A percentile compares a stretch with the other conserved stretches of the same genome.
phyloP scores from a whole-genome alignment of 2,113 vertebrate species.

The Caloenas nicobarica region DNA sequence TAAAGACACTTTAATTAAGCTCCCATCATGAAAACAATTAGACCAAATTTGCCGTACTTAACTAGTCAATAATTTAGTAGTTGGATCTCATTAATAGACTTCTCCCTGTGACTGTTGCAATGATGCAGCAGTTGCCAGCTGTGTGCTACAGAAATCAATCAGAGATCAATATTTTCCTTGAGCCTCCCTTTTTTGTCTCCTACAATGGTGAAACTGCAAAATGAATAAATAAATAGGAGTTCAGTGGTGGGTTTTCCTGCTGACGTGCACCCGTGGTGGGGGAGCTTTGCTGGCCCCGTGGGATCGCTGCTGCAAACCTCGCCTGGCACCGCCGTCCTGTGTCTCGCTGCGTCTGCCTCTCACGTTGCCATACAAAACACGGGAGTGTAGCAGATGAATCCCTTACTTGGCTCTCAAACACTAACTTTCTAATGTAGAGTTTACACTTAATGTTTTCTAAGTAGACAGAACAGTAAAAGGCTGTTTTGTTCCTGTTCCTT shows the following conservation, averaged over 20 bases:
- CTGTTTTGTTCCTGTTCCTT: neutral
- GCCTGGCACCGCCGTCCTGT: too few relatives aligned
- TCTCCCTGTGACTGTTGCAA: conserved; percentile 47
- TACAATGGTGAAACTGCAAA: neutral
- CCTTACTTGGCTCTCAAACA: accelerated
- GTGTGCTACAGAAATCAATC: conserved; percentile 38
- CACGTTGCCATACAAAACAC: accelerated
- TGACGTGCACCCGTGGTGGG: neutral
- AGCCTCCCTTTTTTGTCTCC: neutral
- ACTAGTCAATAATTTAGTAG: conserved; percentile 74
- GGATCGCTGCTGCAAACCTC: too few relatives aligned
- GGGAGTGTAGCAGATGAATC: neutral
- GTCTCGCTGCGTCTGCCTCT: too few relatives aligned
- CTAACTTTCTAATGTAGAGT: accelerated
- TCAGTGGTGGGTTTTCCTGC: neutral
- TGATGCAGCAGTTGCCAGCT: neutral
- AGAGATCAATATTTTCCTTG: neutral
- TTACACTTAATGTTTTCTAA: accelerated
- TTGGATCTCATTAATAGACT: conserved; percentile 71
- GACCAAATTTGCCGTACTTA: conserved; percentile 68
- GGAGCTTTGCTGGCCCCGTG: too few relatives aligned
- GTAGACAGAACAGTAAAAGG: neutral
- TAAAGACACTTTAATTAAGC: conserved; percentile 75
- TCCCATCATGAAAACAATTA: conserved; percentile 72
- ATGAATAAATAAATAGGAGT: neutral